Percentiles rank a stretch among this genome's conserved stretches.
phyloP scores from a whole-genome alignment of 2,888 invertebrate genomes.

The Thymelicus lineola region DNA sequence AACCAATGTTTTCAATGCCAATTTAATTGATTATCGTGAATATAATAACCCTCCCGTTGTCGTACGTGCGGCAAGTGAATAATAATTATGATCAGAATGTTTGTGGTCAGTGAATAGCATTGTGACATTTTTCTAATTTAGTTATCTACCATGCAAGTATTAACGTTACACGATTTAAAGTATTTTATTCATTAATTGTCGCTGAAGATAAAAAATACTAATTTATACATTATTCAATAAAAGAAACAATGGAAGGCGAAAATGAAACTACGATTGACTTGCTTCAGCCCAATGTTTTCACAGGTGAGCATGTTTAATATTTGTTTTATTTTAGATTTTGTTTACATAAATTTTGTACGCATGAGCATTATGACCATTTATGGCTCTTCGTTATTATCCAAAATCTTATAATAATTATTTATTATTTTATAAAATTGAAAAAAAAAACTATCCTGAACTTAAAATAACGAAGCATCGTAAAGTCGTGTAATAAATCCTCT shows the following conservation, averaged over 20 bases:
- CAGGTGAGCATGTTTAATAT: constrained; percentile 11
- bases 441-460: no score
- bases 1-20: constrained; percentile 2
- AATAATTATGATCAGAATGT: background rate
- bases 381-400: no score
- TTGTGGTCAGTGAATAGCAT: background rate
- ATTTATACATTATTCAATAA: background rate
- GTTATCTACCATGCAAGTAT: background rate
- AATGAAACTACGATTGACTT: constrained; percentile 31
- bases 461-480: no score
- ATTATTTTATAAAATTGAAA: no score
- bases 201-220: background rate
- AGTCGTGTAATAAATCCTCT: no score
- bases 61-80: background rate
- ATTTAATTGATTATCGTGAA: constrained; percentile 3
- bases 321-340: background rate
- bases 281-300: constrained; percentile 22
- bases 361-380: no score
- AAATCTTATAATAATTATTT: no score
- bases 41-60: background rate
- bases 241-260: constrained; percentile 20
- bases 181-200: background rate
- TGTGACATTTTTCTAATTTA: background rate
- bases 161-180: background rate
- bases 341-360: no score